Evolutionary conservation across 2,888 invertebrate genomes (phyloP), one percentile per base, ranked within the genome.

Genomic region (Cartodere bifasciata): DNA sequence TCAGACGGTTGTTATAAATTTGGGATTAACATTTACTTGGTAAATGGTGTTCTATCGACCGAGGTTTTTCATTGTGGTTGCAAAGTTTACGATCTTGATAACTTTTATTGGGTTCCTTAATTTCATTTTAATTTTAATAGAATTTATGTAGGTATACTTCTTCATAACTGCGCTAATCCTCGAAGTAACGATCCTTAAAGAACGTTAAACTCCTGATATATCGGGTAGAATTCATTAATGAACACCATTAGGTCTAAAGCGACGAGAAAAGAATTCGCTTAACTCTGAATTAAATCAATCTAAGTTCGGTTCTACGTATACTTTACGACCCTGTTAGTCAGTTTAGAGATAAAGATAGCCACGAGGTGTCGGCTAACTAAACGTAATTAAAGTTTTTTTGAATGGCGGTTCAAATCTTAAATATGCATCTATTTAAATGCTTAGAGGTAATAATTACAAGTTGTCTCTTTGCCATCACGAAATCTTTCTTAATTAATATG

Each of bases 381-480:
- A 12, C 7, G 24, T 7, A 9, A 23, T 10, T 23, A 9, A 23
- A 23, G 12, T 11, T 23, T 11, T 23, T 23, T 23, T 23, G 6
- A 28, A 23, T 28, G 29, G 10, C 29, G n/a, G 29, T 28, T 28
- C 16, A 20, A 21, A 16, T 28, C 29, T 23, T 23, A 23, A 23
- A 12, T 23, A 23, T 23, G 24, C 24, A 23, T 23, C 24, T 7
- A 23, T 7, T 23, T 23, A 20, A n/a, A 7, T 20, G 20, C n/a
- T 20, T 20, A 20, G 20, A 20, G 41, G 36, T 39, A 43, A 42
- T 39, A 39, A 41, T 43, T 39, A 35, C 33, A 36, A 43, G 21
- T 26, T 43, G 44, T 44, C 40, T 32, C 37, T 35, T 42, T 43
- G 42, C 39, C 40, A 40, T 40, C 37, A 38, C 41, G 40, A 41